These are phyloP conservation scores for Sebastes itinus DNA, from an alignment of 2,797 vertebrate species.

Conservation along the genomic window DNA sequence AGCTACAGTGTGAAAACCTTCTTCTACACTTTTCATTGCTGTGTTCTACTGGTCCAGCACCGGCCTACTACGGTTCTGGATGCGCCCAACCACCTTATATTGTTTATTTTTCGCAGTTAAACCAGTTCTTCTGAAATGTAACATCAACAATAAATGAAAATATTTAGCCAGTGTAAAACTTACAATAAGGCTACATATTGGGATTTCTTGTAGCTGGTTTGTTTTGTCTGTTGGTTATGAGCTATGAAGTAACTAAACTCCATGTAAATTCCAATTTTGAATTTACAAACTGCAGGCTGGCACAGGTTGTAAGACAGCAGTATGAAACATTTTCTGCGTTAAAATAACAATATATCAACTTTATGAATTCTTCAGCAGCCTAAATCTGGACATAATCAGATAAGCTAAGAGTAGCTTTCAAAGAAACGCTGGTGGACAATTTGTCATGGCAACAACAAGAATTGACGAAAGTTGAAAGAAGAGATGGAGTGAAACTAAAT, in stretches of 20 bases:
- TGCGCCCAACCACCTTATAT: no score
- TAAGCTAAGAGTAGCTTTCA: background rate
- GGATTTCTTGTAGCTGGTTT: background rate
- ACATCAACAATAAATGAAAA: background rate
- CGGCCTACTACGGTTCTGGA: no score
- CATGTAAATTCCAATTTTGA: background rate
- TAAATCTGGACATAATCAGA: background rate
- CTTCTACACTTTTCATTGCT: no score
- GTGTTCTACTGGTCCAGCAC: no score
- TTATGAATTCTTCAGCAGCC: background rate
- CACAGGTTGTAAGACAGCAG: background rate
- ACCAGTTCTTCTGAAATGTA: background rate
- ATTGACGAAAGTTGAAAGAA: background rate
- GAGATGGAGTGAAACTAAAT: background rate
- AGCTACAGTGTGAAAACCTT: no score
- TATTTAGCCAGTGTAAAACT: background rate
- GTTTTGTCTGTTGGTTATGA: background rate
- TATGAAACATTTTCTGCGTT: background rate
- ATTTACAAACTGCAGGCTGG: background rate
- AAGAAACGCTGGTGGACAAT: background rate
- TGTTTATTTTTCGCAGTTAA: background rate
- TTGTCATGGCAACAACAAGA: background rate
- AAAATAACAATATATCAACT: background rate
- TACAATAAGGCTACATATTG: background rate
- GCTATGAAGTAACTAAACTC: background rate